Base-by-base conservation (phyloP, 23 tunicate genomes). In the Ciona savignyi region DNA sequence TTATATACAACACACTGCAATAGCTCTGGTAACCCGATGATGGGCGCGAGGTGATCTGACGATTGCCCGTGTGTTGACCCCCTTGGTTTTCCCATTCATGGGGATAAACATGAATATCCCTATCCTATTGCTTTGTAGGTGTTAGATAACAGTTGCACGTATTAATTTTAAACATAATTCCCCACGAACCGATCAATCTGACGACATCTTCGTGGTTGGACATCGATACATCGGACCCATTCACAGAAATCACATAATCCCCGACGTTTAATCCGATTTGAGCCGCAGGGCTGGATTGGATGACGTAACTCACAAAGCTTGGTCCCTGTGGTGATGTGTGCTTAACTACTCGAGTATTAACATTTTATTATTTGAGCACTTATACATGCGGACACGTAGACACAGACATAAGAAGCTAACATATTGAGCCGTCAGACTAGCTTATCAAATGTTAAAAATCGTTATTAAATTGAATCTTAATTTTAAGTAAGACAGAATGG, bases 151-250 rank as follows among this genome's bases (percentile, higher is more conserved):
- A 11, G n/a, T n/a, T n/a, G n/a, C n/a, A n/a, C n/a, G n/a, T n/a
- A n/a, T n/a, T n/a, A n/a, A n/a, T n/a, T n/a, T n/a, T n/a, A n/a
- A n/a, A n/a, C n/a, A n/a, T 49, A 20, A 23, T 4, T 20, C 4
- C 33, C 21, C 1, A 35, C 28, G 28, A 4, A 85, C 95, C 95
- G n/a, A 87, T 87, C 30, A 76, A 35, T 56, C 72, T 70, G 21
- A 87, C 95, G 27, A 87, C 95, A 51, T 71, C 61, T 76, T 87
- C 95, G 72, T 87, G 95, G 25, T 29, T 63, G 27, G 83, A 67
- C 28, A 62, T 29, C 3, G 78, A 76, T 29, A 87, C 86, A 80
- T 87, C 78, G 31, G 76, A 71, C 33, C 86, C 85, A 76, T 87
- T 87, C 22, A 87, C 82, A 32, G 78, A 74, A 65, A 87, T 74